Evolutionary conservation across 2,113 vertebrate species (phyloP).

Genomic region (Anarrhichthys ocellatus): DNA sequence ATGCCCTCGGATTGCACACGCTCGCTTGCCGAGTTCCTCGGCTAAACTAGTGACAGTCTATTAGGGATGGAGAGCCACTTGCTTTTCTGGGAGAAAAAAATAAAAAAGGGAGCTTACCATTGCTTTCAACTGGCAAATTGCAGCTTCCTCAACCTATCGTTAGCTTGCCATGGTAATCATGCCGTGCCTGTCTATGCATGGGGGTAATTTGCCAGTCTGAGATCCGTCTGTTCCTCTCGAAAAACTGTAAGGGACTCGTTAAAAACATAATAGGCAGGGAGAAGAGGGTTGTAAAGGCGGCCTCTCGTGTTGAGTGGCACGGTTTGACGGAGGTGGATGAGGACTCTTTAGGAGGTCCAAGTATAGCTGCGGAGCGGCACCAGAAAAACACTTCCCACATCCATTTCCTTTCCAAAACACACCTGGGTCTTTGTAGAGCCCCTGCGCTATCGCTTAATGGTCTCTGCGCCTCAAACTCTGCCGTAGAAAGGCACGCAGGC

Average conservation of each 20-base stretch:
- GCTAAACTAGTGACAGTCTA: constrained; percentile 74
- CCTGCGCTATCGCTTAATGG: not conserved
- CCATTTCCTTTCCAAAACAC: constrained; percentile 56
- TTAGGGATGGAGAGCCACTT: constrained; percentile 72
- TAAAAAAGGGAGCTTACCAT: constrained; percentile 36
- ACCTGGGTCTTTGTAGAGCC: constrained; percentile 74
- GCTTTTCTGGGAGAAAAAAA: constrained; percentile 36
- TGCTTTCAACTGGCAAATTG: constrained; percentile 80
- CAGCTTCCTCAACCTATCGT: constrained; percentile 76
- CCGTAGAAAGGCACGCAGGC: constrained; percentile 7
- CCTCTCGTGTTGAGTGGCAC: constrained; percentile 65
- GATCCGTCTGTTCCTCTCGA: constrained; percentile 76
- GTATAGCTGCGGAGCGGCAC: constrained; percentile 58
- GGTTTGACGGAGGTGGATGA: constrained; percentile 62
- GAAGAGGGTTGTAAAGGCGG: constrained; percentile 64
- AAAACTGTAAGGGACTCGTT: constrained; percentile 73
- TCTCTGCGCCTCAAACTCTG: constrained; percentile 8
- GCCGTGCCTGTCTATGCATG: constrained; percentile 63
- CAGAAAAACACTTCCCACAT: constrained; percentile 46
- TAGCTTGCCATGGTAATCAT: constrained; percentile 79
- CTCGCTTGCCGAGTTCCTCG: constrained; percentile 48
- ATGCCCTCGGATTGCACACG: constrained; percentile 61
- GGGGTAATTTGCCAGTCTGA: constrained; percentile 81
- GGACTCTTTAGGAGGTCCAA: constrained; percentile 67
- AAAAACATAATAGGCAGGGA: constrained; percentile 70